Base-by-base conservation (phyloP, 2,113 vertebrate species). In the Numenius arquata region DNA sequence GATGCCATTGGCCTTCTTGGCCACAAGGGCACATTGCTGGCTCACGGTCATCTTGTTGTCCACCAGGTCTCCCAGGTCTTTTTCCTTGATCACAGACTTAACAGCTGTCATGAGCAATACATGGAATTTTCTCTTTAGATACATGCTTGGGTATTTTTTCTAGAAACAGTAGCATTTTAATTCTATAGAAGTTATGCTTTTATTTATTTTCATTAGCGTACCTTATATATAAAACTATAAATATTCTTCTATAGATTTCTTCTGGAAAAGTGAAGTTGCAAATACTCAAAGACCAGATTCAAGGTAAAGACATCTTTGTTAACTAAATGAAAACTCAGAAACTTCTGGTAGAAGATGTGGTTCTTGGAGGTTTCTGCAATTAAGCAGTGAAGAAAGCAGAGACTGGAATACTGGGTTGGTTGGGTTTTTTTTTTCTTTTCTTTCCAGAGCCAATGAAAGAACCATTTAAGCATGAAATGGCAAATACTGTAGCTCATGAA, bases 241-340 rank as follows among this genome's bases (percentile, higher is more conserved):
- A n/a, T 86, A 25, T 41, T 97, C 22, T 80, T 96, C 90, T 92
- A 23, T 90, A 99, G 99, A 56, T 98, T 96, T 97, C 98, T 95
- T 95, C 98, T 62, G 98, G 98, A 86, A 99, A 98, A 97, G 77
- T 99, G 92, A 99, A 98, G 97, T 91, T 99, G 84, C 98, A 98
- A 93, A 81, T 98, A 53, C 98, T 99, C 91, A 99, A 98, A 97
- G 98, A 98, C 23, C 96, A 98, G 53, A n/a, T 65, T 85, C 80
- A 88, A 98, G 98, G 98, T 98, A 98, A 98, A 88, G n/a, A 12
- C 29, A 55, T 58, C 5, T 85, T 86, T 83, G 8, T 55, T 81
- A 63, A 41, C 17, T 47, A 53, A 66, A 26, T 75, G 41, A 76
- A 89, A 58, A 15, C 4, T 59, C 8, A 13, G 4, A 25, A 14